These are phyloP conservation scores for Orussus abietinus DNA, from an alignment of 1,140 invertebrate species.

Conservation along the genomic window DNA sequence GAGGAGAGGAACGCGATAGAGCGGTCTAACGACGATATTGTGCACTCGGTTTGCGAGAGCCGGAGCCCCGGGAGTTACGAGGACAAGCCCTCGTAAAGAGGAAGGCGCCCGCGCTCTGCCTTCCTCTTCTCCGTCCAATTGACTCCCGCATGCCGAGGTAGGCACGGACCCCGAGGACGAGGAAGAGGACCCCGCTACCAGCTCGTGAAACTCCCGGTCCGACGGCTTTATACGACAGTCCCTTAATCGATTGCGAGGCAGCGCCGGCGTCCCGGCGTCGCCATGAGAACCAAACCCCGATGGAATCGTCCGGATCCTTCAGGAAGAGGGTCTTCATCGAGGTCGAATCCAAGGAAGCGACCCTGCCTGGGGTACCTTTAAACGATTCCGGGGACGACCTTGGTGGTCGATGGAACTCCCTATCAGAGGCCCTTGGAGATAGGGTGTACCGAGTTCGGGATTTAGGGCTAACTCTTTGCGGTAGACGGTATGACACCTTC, in stretches of 20 bases:
- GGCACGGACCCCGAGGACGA: not conserved
- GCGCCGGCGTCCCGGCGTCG: no score
- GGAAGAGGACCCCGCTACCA: conserved; percentile 6
- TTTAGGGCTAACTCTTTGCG: no score
- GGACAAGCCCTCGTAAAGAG: conserved; percentile 8
- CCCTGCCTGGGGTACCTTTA: no score
- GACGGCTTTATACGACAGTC: conserved; percentile 11
- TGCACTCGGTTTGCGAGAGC: conserved; percentile 7
- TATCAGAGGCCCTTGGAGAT: no score
- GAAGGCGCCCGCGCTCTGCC: conserved; percentile 3
- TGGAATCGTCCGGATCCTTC: no score
- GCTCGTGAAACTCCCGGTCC: conserved; percentile 10
- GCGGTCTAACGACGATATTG: conserved; percentile 11
- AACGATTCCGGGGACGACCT: no score
- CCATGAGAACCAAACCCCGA: no score
- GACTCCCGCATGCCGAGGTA: conserved; percentile 9
- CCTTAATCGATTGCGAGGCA: conserved; percentile 9
- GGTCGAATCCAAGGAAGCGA: no score
- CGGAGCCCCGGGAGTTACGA: conserved; percentile 9
- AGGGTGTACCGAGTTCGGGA: no score
- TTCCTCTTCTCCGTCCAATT: conserved; percentile 7
- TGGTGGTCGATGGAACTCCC: no score
- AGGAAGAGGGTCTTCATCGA: no score
- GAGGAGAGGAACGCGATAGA: not conserved
- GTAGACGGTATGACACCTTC: no score